These are phyloP conservation scores for Pao palembangensis DNA, from an alignment of 2,113 vertebrate species.

Conservation along the genomic window DNA sequence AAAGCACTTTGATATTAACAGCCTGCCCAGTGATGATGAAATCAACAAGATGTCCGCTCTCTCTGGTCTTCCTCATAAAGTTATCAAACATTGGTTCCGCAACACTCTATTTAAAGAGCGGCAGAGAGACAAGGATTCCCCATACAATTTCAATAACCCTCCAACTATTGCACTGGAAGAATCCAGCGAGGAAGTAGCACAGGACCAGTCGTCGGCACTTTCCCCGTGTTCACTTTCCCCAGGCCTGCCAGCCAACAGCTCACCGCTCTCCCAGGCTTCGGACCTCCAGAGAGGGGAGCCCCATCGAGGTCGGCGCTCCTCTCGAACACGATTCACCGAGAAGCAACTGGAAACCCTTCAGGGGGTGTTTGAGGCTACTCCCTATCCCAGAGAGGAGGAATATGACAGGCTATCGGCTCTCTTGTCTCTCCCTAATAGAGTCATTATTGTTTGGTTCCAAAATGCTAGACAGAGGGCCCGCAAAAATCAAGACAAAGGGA, in stretches of 20 bases:
- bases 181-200: conserved; percentile 78
- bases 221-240: conserved; percentile 62
- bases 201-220: conserved; percentile 39
- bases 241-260: conserved; percentile 74
- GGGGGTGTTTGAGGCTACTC: conserved; percentile 94
- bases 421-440: conserved; percentile 87
- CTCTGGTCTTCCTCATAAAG: conserved; percentile 91
- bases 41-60: conserved; percentile 93
- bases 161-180: conserved; percentile 92
- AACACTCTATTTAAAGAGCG: conserved; percentile 98
- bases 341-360: conserved; percentile 93
- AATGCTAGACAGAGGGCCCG: conserved; percentile 95
- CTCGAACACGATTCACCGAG: conserved; percentile 92
- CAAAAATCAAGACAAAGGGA: conserved; percentile 91
- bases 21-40: conserved; percentile 94
- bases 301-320: conserved; percentile 77
- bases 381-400: conserved; percentile 97
- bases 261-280: conserved; percentile 82
- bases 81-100: conserved; percentile 99
- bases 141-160: conserved; percentile 97
- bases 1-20: conserved; percentile 97
- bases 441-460: conserved; percentile 99
- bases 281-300: conserved; percentile 86
- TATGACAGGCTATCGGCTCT: conserved; percentile 92
- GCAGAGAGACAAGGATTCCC: conserved; percentile 97